Conservation (phyloP, 2,888 invertebrate species). For the Heliconius sara region DNA sequence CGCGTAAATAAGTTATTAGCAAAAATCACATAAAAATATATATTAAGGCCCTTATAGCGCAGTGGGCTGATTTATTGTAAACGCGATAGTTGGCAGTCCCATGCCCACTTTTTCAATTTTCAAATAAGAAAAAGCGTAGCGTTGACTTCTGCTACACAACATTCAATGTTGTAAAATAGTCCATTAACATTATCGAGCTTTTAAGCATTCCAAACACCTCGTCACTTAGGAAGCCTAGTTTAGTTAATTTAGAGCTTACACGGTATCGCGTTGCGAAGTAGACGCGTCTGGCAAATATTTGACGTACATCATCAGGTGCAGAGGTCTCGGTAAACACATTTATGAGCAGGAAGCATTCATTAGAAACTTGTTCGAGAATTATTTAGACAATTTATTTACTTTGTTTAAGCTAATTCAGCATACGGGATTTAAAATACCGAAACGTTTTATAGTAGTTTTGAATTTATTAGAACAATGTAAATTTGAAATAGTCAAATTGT, state of each 20-base stretch:
- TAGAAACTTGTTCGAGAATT: neutral
- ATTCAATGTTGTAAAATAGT: too few species aligned
- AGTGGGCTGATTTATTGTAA: too few species aligned
- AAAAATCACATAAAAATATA: too few species aligned
- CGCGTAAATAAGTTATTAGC: too few species aligned
- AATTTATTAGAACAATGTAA: too few species aligned
- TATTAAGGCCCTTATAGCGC: too few species aligned
- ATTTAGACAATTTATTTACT: neutral
- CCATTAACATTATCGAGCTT: neutral
- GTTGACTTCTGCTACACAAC: too few species aligned
- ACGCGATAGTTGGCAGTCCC: too few species aligned
- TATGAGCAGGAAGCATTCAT: neutral
- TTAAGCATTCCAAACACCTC: neutral
- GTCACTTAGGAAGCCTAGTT: neutral
- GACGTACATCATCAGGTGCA: neutral
- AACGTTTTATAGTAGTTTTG: too few species aligned
- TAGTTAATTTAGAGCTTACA: neutral
- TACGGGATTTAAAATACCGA: neutral
- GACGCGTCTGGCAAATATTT: constrained; percentile 21
- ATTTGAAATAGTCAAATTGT: too few species aligned
- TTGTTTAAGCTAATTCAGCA: neutral
- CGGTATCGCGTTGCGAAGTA: neutral
- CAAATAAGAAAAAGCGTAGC: too few species aligned
- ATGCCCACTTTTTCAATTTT: too few species aligned
- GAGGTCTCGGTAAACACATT: constrained; percentile 1